Evolutionary conservation across 2,797 vertebrate genomes (phyloP).

Genomic region (Phataginus tetradactyla): DNA sequence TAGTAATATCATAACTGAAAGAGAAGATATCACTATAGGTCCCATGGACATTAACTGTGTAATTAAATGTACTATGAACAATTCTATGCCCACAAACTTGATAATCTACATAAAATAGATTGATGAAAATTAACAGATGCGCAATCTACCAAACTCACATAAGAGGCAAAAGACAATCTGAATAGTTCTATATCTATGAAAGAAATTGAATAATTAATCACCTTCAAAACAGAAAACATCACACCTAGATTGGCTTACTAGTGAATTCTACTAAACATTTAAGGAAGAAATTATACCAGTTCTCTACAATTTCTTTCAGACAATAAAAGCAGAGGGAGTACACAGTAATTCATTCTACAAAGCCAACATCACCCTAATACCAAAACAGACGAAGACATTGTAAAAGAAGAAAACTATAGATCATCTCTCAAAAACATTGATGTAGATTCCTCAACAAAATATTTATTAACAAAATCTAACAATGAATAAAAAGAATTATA

Average conservation of each 20-base stretch:
- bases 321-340: background rate
- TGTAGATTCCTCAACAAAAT: background rate
- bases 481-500: background rate
- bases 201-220: background rate
- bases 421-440: background rate
- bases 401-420: background rate
- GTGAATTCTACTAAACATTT: background rate
- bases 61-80: background rate
- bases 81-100: background rate
- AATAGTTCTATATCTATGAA: background rate
- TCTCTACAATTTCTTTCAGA: background rate
- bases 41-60: background rate
- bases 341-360: background rate
- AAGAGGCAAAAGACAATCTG: background rate
- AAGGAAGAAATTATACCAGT: background rate
- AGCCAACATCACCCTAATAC: background rate
- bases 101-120: background rate
- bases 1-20: background rate
- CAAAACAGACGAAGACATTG: background rate
- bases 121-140: background rate
- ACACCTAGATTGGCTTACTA: background rate
- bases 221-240: background rate
- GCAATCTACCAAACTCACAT: background rate
- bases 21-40: background rate
- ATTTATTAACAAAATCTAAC: background rate